Base-by-base conservation (phyloP, 2,797 vertebrate species). In the Cyprinodon diabolis region DNA sequence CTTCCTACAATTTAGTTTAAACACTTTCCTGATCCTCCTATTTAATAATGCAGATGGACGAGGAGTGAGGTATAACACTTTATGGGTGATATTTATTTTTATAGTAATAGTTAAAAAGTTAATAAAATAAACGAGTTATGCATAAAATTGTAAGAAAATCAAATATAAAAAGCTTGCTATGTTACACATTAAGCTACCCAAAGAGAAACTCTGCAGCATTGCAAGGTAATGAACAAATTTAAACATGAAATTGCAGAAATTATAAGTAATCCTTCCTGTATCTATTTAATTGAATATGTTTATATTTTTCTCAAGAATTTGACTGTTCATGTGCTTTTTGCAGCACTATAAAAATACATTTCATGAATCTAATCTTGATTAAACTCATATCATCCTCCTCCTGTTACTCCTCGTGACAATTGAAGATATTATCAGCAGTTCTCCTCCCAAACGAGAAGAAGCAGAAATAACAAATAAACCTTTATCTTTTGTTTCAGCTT, bases 371-470 rank as follows among this genome's bases (percentile, higher is more conserved):
- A 56, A 72, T 66, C 58, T 74, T 74, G 19, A 66, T 21, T 37
- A 66, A 49, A 23, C 52, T 74, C 11, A 58, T 35, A 62, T 67
- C 30, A 52, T 54, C 23, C 30, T 58, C 25, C 15, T 68, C 49
- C 30, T 74, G 52, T 37, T 54, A 47, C 69, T 72, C 30, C 83
- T 63, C 66, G 6, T 83, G 76, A 84, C 73, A 52, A 56, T 47
- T 69, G 37, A 14, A 74, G 40, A 47, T 35, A 65, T 13, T 68
- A 79, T 80, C 71, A 30, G n/a, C 47, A 15, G 77, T 54, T 77
- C 30, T 30, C 80, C 58, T 72, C 12, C 43, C 11, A 10, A 74
- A 80, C 51, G 71, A 81, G 81, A 82, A 81, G 71, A 71, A 74
- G 72, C 60, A 55, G 68, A 82, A 12, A 66, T 56, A 74, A 57